Base-by-base conservation (phyloP, 2,888 invertebrate genomes). In the Heliconius erato region DNA sequence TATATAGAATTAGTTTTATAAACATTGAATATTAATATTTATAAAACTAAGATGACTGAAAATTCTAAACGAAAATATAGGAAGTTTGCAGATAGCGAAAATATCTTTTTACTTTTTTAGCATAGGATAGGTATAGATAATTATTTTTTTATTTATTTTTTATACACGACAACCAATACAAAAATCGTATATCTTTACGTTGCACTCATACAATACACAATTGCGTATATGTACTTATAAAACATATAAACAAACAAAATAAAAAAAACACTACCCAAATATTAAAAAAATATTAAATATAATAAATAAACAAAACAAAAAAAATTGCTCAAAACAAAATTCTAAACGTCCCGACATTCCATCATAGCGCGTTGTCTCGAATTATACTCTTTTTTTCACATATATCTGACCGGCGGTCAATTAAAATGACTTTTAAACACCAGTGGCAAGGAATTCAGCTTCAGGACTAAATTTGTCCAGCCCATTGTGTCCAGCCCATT, bases 351-450 rank as follows among this genome's bases (percentile, higher is more conserved):
- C 88, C 90, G 83, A 86, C 93, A 94, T 95, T 94, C 95, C 94
- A 85, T 94, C 94, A 94, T 94, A 94, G 93, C 92, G 91, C 92
- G 89, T 87, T 85, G 90, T 87, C 88, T 86, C 85, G 84, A 86
- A 83, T 86, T 87, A 86, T 87, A 88, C 87, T 16, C 40, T 89
- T 92, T 92, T 92, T 88, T 86, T 85, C 86, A 89, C 90, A 91
- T 92, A 93, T 91, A 91, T 90, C 89, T 87, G 88, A 87, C 88
- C 88, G 89, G 86, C 87, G 91, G 92, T 94, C 95, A 95, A 95
- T 95, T 95, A 95, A 95, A 95, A 95, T 95, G 91, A 92, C 91
- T 95, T 89, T 89, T 92, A 93, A 94, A 95, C 95, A 95, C 95
- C 94, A 94, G 86, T 83, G 88, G 86, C 86, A 83, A 86, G 89